Conservation (phyloP, 2,797 vertebrate species). For the Chaenodraco wilsoni region DNA sequence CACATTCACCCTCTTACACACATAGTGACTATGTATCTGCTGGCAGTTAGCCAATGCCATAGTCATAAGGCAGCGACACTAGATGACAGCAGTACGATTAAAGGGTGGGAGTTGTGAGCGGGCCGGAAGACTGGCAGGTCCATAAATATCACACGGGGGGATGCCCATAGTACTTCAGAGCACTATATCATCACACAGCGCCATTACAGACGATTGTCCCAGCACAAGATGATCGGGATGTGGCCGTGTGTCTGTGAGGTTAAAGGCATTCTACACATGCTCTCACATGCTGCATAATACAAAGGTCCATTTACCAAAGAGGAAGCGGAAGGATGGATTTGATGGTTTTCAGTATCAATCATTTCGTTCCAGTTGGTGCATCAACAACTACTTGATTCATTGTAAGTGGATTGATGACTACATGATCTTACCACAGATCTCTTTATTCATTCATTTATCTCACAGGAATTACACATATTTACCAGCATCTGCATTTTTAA, state of each 20-base stretch:
- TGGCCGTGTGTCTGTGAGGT: conserved; percentile 29
- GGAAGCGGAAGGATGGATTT: not conserved
- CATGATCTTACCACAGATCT: not conserved
- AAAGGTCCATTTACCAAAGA: conserved; percentile 13
- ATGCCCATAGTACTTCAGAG: conserved; percentile 61
- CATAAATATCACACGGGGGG: conserved; percentile 73
- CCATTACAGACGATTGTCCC: conserved; percentile 40
- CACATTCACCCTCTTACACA: conserved; percentile 17
- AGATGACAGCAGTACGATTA: conserved; percentile 74
- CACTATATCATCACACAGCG: conserved; percentile 58
- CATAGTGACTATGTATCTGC: conserved; percentile 36
- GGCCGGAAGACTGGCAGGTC: conserved; percentile 65
- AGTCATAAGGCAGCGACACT: conserved; percentile 71
- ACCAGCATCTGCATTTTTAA: not conserved
- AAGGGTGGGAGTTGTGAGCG: conserved; percentile 70
- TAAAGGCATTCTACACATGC: not conserved
- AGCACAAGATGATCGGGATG: conserved; percentile 38
- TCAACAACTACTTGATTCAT: not conserved
- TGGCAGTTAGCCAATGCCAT: conserved; percentile 70
- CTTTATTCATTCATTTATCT: not conserved
- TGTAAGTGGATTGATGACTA: not conserved
- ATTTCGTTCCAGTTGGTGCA: not conserved
- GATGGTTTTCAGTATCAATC: not conserved
- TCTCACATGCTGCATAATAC: not conserved
- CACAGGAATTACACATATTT: not conserved